Conservation (phyloP, 1,140 invertebrate species). For the Drosophila virilis region DNA sequence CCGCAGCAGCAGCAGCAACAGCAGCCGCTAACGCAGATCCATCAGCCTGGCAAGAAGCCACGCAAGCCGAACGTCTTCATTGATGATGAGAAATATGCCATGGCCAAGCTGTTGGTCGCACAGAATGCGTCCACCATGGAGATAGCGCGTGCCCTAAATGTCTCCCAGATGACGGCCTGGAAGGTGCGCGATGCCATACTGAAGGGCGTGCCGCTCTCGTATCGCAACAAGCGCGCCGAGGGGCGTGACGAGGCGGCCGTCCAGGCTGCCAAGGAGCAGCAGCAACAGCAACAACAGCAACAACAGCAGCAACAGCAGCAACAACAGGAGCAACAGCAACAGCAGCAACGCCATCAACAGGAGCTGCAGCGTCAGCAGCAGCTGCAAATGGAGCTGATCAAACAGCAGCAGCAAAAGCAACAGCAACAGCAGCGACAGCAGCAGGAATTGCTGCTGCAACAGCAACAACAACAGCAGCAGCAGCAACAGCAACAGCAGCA, state of each 20-base stretch:
- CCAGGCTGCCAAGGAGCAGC: slow-evolving; percentile 44
- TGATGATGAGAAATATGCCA: slow-evolving; percentile 80
- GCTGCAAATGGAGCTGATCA: slow-evolving; percentile 37
- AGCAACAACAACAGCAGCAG: slow-evolving; percentile 52
- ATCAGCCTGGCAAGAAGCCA: slow-evolving; percentile 72
- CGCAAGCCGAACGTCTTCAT: slow-evolving; percentile 83
- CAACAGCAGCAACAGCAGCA: slow-evolving; percentile 47
- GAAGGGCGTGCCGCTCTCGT: slow-evolving; percentile 79
- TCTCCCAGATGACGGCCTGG: slow-evolving; percentile 83
- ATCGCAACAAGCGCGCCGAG: slow-evolving; percentile 76
- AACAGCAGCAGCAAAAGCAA: slow-evolving; percentile 44
- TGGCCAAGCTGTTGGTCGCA: slow-evolving; percentile 79
- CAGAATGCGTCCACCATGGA: slow-evolving; percentile 83
- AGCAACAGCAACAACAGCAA: slow-evolving; percentile 39
- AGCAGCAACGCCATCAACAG: slow-evolving; percentile 43
- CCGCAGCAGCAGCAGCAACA: slow-evolving; percentile 25
- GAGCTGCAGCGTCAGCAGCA: slow-evolving; percentile 52
- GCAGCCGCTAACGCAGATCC: slow-evolving; percentile 7
- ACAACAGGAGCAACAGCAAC: slow-evolving; percentile 37
- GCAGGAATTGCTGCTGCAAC: slow-evolving; percentile 41
- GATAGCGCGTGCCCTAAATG: slow-evolving; percentile 75
- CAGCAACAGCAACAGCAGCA: slow-evolving; percentile 53
- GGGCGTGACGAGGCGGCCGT: slow-evolving; percentile 35
- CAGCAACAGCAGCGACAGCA: slow-evolving; percentile 34
- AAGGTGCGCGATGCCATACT: slow-evolving; percentile 81